A percentile compares a stretch with the other conserved stretches of the same genome.
These are phyloP conservation scores for Sebastes dallii DNA, from an alignment of 2,797 vertebrate species.

Conservation along the genomic window DNA sequence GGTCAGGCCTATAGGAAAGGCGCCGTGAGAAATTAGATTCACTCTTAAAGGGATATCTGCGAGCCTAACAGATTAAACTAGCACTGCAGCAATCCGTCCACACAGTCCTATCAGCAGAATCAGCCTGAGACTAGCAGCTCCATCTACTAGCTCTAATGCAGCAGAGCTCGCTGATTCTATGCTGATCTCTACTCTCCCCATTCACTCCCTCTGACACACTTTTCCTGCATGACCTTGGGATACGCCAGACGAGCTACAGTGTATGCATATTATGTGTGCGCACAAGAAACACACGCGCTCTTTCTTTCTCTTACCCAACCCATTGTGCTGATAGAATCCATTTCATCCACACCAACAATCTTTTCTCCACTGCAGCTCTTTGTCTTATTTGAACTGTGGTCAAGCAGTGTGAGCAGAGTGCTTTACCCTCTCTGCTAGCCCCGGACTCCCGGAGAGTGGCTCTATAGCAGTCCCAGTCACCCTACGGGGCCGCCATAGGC, in stretches of 20 bases:
- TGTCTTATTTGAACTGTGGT: conserved; percentile 39
- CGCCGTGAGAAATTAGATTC: conserved; percentile 67
- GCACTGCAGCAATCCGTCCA: conserved; percentile 61
- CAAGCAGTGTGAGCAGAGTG: conserved; percentile 25
- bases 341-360: conserved; percentile 31
- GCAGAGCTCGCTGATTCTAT: conserved; percentile 59
- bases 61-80: conserved; percentile 65
- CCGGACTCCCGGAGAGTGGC: conserved; percentile 47
- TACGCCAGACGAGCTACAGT: conserved; percentile 45
- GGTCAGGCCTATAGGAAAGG: conserved; percentile 49
- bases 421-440: conserved; percentile 47
- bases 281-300: background rate
- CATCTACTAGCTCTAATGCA: conserved; percentile 53
- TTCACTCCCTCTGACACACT: conserved; percentile 69
- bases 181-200: conserved; percentile 40
- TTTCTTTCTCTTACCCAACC: conserved; percentile 13
- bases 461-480: conserved; percentile 59
- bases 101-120: conserved; percentile 65
- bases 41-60: conserved; percentile 63
- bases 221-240: conserved; percentile 76
- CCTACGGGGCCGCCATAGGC: conserved; percentile 57
- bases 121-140: conserved; percentile 60
- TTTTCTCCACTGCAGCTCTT: conserved; percentile 48
- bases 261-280: conserved; percentile 40
- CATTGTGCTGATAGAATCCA: conserved; percentile 22